Conservation (phyloP, 2,888 invertebrate species). For the Dioctria rufipes region DNA sequence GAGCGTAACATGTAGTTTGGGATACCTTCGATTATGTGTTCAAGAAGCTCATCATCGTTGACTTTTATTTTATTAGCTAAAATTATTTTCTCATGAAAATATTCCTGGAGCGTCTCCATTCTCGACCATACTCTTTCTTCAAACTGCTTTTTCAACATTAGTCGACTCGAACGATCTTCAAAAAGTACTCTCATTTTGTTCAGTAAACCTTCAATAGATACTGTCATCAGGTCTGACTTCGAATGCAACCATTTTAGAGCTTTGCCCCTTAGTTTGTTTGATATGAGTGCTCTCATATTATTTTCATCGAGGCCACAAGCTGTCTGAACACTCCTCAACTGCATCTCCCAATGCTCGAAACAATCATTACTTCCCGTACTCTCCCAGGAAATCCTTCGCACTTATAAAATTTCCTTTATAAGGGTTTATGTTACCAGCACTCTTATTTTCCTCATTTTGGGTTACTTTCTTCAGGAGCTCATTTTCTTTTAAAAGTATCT, state of each 20-base stretch:
- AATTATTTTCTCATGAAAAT: neutral
- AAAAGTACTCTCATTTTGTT: neutral
- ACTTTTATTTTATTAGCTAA: neutral
- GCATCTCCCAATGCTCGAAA: too few species aligned
- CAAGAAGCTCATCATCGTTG: too few species aligned
- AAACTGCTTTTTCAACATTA: neutral
- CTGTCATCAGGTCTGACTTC: neutral
- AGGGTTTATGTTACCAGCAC: too few species aligned
- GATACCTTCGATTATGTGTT: slow-evolving; percentile 2
- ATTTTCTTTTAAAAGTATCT: too few species aligned
- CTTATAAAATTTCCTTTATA: neutral
- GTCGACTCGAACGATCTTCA: neutral
- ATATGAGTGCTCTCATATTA: too few species aligned
- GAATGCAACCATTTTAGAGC: too few species aligned
- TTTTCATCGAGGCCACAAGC: neutral
- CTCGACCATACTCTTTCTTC: too few species aligned
- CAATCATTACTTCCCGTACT: neutral
- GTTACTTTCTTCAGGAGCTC: too few species aligned
- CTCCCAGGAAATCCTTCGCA: neutral
- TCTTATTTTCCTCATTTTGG: too few species aligned
- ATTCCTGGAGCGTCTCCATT: too few species aligned
- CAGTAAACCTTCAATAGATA: neutral
- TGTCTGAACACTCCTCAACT: neutral
- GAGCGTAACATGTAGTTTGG: neutral
- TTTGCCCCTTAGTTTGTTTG: too few species aligned